These are phyloP conservation scores for Brachyistius frenatus DNA, from an alignment of 2,113 vertebrate species.

Conservation along the genomic window DNA sequence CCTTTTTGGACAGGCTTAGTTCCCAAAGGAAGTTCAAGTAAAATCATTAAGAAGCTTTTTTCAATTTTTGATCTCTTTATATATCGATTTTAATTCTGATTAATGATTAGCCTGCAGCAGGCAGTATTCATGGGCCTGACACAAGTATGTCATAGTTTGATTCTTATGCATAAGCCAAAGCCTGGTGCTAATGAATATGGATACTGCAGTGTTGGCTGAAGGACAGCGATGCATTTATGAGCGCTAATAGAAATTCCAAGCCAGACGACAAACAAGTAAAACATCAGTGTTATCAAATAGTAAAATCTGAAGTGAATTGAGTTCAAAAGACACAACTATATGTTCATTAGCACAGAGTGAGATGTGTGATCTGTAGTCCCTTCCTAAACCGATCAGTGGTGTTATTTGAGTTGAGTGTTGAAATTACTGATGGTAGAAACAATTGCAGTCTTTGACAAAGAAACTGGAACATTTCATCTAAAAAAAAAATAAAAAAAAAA, in stretches of 20 bases:
- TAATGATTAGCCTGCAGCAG: constrained; percentile 14
- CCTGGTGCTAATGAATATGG: constrained; percentile 23
- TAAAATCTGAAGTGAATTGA: background rate
- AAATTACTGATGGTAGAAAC: constrained; percentile 15
- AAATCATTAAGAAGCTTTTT: no score
- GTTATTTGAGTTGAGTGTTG: background rate
- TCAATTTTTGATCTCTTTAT: background rate
- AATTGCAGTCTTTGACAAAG: background rate
- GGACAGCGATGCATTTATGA: constrained; percentile 5
- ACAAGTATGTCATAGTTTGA: constrained; percentile 11
- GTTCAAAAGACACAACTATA: background rate
- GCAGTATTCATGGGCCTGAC: background rate
- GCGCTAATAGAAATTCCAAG: constrained; percentile 12
- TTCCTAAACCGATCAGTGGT: background rate
- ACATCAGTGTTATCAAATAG: constrained; percentile 10
- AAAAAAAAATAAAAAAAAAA: background rate
- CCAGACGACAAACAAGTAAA: constrained; percentile 34
- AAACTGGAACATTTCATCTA: constrained; percentile 4
- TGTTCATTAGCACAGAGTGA: constrained; percentile 8
- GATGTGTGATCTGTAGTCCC: constrained; percentile 6
- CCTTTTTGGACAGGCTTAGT: no score
- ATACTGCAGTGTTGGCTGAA: constrained; percentile 30
- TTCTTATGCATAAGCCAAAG: constrained; percentile 3
- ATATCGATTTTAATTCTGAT: constrained; percentile 11
- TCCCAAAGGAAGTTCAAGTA: no score